Evolutionary conservation across 2,797 vertebrate species (phyloP).

Genomic region (Danio kyathit): DNA sequence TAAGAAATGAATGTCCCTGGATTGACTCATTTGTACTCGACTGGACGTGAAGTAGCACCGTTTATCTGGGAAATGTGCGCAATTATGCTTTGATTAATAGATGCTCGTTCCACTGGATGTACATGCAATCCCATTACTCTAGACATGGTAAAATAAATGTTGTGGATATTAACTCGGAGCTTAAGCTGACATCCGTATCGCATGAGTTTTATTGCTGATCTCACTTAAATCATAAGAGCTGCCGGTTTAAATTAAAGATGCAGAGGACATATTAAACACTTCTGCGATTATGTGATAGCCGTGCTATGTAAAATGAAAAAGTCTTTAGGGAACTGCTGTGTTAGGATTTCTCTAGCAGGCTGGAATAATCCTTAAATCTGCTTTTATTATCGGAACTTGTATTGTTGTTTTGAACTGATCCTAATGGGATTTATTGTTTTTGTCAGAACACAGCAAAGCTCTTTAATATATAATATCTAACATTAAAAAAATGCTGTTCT

Average conservation of each 20-base stretch:
- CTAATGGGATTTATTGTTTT: background rate
- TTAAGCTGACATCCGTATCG: constrained; percentile 53
- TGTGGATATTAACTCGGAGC: constrained; percentile 54
- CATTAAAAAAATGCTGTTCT: too few species aligned
- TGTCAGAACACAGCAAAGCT: background rate
- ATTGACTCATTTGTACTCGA: constrained; percentile 76
- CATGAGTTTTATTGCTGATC: constrained; percentile 44
- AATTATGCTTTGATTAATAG: constrained; percentile 82
- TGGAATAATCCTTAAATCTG: background rate
- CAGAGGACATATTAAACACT: constrained; percentile 3
- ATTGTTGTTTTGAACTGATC: background rate
- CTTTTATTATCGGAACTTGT: background rate
- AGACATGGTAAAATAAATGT: constrained; percentile 52
- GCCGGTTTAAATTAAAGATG: constrained; percentile 42
- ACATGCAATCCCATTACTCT: constrained; percentile 75
- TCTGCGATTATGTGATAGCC: constrained; percentile 13
- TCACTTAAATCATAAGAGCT: constrained; percentile 21
- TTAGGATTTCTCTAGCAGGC: background rate
- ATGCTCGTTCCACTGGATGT: constrained; percentile 69
- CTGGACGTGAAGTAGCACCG: constrained; percentile 73
- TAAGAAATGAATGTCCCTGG: constrained; percentile 75
- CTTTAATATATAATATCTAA: too few species aligned
- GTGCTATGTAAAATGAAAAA: background rate
- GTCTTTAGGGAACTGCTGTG: constrained; percentile 1
- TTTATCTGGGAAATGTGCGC: constrained; percentile 77